Percentiles rank a stretch among this genome's conserved stretches.
phyloP scores from a whole-genome alignment of 2,888 invertebrate genomes.

The Trichopoda pennipes region DNA sequence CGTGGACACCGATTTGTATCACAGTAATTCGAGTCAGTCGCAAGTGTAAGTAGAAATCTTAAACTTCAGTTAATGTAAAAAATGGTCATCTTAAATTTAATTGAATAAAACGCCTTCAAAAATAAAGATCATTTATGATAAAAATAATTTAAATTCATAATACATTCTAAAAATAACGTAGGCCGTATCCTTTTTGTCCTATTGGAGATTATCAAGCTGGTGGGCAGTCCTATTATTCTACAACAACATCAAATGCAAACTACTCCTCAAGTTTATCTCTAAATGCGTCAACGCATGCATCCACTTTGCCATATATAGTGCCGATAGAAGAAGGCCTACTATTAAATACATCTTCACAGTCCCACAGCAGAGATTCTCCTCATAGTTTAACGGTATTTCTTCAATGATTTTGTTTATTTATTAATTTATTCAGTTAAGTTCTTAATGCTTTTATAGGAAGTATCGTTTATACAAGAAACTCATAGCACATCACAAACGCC shows the following conservation, averaged over 20 bases:
- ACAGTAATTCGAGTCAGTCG: conserved; percentile 83
- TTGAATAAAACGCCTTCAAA: too few relatives aligned
- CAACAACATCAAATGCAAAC: conserved; percentile 80
- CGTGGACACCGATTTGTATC: conserved; percentile 86
- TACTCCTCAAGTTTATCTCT: conserved; percentile 73
- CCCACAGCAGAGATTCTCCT: conserved; percentile 84
- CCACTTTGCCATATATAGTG: conserved; percentile 84
- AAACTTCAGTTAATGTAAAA: too few relatives aligned
- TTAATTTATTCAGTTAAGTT: background rate
- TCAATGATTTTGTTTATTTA: background rate
- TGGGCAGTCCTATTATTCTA: conserved; percentile 85
- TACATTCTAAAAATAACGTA: conserved; percentile 72
- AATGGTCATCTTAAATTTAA: too few relatives aligned
- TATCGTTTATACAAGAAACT: conserved; percentile 80
- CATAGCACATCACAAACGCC: conserved; percentile 81
- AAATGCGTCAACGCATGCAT: conserved; percentile 80
- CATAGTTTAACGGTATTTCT: conserved; percentile 86
- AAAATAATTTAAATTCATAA: too few relatives aligned
- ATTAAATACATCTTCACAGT: conserved; percentile 82
- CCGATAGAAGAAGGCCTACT: conserved; percentile 86
- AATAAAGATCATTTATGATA: too few relatives aligned
- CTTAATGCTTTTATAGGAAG: conserved; percentile 75
- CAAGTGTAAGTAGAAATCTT: conserved; percentile 82
- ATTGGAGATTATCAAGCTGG: conserved; percentile 84
- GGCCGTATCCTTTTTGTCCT: conserved; percentile 90